Base-by-base conservation (phyloP, 1,140 invertebrate genomes). In the Centruroides sculpturatus region DNA sequence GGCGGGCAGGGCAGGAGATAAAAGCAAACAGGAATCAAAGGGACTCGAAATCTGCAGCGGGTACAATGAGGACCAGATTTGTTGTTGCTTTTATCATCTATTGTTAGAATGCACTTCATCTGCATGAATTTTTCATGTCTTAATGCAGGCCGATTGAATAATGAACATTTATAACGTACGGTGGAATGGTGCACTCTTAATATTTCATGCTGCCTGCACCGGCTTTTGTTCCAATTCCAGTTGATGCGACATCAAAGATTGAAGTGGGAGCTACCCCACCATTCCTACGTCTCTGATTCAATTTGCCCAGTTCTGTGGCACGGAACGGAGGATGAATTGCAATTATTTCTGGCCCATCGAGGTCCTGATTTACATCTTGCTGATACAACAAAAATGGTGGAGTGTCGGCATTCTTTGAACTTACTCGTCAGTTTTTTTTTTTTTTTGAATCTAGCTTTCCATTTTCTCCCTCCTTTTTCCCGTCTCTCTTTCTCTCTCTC, bases 41-140 rank as follows among this genome's bases (percentile, higher is more conserved):
- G 41, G 8, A 5, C 8, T 8, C 5, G 8, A 41, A 41, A 6
- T 41, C 41, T 41, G 3, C 41, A 41, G 41, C 41, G 41, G 41
- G 41, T 41, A 41, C 41, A 41, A 41, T 41, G 55, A 47, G 55
- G 54, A 57, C 61, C 10, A 54, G 62, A 64, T 64, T 64, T 64
- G 62, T 64, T 60, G 57, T 63, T 63, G 58, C 62, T 63, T 60
- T 60, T 64, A 64, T 60, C 59, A 59, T 50, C 59, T 51, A 64
- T 64, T 64, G 62, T 64, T 64, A 56, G 59, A 46, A 50, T 64
- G 62, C 59, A 60, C 62, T 64, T 64, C 59, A 64, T 64, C 62
- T 60, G 62, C 62, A 64, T 64, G 62, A 64, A 64, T 64, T 60
- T 64, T 64, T 64, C 62, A 64, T 64, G 62, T 64, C 62, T 64